phyloP scores from a whole-genome alignment of 2,888 invertebrate genomes.

The Bombylius discolor region DNA sequence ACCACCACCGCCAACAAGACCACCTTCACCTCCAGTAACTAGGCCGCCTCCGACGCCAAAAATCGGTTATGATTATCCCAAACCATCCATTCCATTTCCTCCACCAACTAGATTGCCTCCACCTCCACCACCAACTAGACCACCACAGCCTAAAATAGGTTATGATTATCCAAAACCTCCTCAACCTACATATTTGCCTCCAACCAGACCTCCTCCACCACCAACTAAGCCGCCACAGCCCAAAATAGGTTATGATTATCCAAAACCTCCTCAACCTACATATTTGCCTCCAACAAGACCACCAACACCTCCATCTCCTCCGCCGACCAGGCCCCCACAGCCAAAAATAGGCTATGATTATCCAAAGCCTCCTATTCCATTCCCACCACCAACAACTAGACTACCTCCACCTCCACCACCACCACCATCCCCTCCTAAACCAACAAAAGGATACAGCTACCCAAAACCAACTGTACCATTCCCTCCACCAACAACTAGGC shows the following conservation, averaged over 20 bases:
- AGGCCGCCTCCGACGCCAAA: conserved; percentile 4
- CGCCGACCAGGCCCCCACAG: conserved; percentile 7
- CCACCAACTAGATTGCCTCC: conserved; percentile 14
- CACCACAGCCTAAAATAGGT: conserved; percentile 10
- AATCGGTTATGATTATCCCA: conserved; percentile 12
- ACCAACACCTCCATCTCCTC: conserved; percentile 17
- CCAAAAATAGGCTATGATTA: neutral
- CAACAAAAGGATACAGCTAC: conserved; percentile 5
- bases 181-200: conserved; percentile 11
- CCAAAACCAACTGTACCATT: conserved; percentile 5
- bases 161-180: neutral
- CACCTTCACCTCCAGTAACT: conserved; percentile 4
- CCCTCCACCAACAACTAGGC: conserved; percentile 11
- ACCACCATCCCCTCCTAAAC: conserved; percentile 1
- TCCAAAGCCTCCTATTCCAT: neutral
- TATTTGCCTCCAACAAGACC: neutral
- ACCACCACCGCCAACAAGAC: conserved; percentile 5
- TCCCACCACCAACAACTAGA: neutral
- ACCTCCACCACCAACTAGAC: conserved; percentile 13
- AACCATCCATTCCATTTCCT: conserved; percentile 7
- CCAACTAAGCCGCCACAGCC: conserved; percentile 12
- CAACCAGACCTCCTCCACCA: conserved; percentile 11
- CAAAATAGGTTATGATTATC: neutral
- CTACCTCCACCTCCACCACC: conserved; percentile 7
- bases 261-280: conserved; percentile 5